These are phyloP conservation scores for Dichetophora obliterata DNA, from an alignment of 2,888 invertebrate species.

Conservation along the genomic window DNA sequence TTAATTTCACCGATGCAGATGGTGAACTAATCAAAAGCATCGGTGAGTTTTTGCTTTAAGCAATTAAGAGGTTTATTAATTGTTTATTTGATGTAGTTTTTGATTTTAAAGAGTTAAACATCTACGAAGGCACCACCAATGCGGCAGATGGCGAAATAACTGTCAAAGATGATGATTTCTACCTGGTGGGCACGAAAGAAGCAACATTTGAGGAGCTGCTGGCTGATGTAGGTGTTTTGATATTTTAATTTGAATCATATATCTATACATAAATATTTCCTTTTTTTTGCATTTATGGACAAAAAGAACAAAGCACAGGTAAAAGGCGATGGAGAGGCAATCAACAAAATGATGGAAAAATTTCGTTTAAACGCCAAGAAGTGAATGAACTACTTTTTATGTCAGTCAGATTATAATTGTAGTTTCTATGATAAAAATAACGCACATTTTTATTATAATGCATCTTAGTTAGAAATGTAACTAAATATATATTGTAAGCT, in stretches of 20 bases:
- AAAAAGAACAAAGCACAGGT: conserved; percentile 60
- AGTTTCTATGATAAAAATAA: neutral
- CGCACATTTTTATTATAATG: neutral
- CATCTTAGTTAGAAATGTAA: neutral
- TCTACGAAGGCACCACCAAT: conserved; percentile 61
- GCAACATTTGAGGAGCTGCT: conserved; percentile 62
- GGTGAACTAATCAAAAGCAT: conserved; percentile 65
- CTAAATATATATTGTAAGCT: too few relatives aligned
- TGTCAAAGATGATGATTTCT: conserved; percentile 65
- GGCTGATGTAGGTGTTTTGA: conserved; percentile 52
- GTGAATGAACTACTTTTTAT: neutral
- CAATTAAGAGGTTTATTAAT: conserved; percentile 36
- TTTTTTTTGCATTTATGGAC: conserved; percentile 36
- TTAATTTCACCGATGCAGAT: conserved; percentile 65
- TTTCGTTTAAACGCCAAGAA: conserved; percentile 58
- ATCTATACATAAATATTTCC: neutral
- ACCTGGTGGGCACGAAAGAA: conserved; percentile 63
- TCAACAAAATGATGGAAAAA: conserved; percentile 64
- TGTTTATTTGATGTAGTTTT: conserved; percentile 60
- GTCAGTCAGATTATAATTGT: neutral
- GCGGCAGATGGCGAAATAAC: conserved; percentile 62
- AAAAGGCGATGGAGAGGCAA: conserved; percentile 61
- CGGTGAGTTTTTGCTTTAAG: conserved; percentile 52
- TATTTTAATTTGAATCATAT: neutral
- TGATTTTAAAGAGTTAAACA: conserved; percentile 68